phyloP scores from a whole-genome alignment of 2,797 vertebrate genomes.

The Pteronotus mesoamericanus region DNA sequence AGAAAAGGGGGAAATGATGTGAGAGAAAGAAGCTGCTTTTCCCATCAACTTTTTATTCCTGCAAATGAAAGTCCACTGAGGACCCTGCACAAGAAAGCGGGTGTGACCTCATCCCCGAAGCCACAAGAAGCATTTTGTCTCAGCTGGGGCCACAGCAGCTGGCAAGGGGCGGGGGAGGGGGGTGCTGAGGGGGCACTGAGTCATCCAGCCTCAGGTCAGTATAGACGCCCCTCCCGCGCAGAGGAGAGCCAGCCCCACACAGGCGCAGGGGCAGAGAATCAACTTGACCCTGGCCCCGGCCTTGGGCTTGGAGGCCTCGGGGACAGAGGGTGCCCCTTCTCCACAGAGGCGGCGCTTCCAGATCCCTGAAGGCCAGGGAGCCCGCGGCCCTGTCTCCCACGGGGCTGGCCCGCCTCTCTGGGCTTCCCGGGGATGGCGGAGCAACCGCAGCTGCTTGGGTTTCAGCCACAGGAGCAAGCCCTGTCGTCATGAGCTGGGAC shows the following conservation, averaged over 20 bases:
- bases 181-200: background rate
- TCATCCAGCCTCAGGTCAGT: background rate
- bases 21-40: slow-evolving; percentile 13
- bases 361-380: background rate
- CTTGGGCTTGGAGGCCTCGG: background rate
- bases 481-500: no score
- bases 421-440: background rate
- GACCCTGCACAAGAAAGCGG: background rate
- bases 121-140: slow-evolving; percentile 47
- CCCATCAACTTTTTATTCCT: background rate
- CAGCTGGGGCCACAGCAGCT: background rate
- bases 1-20: background rate
- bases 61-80: background rate
- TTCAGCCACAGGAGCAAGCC: no score
- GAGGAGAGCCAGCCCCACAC: background rate
- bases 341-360: background rate
- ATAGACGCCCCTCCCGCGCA: background rate
- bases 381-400: background rate
- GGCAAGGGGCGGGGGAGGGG: background rate
- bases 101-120: slow-evolving; percentile 19
- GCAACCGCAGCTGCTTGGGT: background rate
- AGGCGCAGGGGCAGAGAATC: background rate
- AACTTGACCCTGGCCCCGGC: background rate
- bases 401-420: background rate
- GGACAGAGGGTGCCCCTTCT: background rate